phyloP scores from a whole-genome alignment of 1,140 invertebrate genomes.

The Agraylea sexmaculata region DNA sequence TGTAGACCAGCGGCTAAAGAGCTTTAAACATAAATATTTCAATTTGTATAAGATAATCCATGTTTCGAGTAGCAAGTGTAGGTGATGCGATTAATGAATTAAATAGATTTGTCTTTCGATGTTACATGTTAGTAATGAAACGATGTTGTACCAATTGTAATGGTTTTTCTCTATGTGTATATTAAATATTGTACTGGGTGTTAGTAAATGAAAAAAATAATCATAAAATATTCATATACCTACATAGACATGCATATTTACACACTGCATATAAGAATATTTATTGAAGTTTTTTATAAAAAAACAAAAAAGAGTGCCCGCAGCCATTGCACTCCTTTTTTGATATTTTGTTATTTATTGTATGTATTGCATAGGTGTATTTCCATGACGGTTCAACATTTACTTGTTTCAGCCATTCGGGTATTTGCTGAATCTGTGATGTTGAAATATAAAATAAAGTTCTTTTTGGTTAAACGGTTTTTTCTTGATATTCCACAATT shows the following conservation, averaged over 20 bases:
- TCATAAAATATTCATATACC: slow-evolving; percentile 21
- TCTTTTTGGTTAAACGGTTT: too few relatives aligned
- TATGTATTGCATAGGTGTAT: neutral
- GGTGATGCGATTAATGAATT: too few relatives aligned
- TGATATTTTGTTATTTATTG: slow-evolving; percentile 11
- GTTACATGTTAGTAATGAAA: too few relatives aligned
- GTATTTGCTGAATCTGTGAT: slow-evolving; percentile 9
- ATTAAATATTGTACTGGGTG: slow-evolving; percentile 11
- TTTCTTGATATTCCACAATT: too few relatives aligned
- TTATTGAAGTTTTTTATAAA: slow-evolving; percentile 11
- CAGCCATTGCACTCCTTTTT: slow-evolving; percentile 18
- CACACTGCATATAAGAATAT: slow-evolving; percentile 8
- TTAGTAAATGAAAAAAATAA: slow-evolving; percentile 20
- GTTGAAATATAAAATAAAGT: too few relatives aligned
- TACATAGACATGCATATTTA: slow-evolving; percentile 19
- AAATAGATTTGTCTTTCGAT: too few relatives aligned
- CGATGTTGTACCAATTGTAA: too few relatives aligned
- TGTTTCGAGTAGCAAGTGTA: too few relatives aligned
- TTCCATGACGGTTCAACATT: slow-evolving; percentile 6
- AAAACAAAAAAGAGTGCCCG: slow-evolving; percentile 10
- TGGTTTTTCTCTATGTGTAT: neutral
- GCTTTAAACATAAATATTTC: too few relatives aligned
- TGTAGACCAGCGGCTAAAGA: too few relatives aligned
- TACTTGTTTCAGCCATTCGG: slow-evolving; percentile 18
- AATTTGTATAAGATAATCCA: too few relatives aligned